Evolutionary conservation across 2,888 invertebrate genomes (phyloP), one percentile per base, ranked within the genome.

Genomic region (Troglohyphantes excavatus): DNA sequence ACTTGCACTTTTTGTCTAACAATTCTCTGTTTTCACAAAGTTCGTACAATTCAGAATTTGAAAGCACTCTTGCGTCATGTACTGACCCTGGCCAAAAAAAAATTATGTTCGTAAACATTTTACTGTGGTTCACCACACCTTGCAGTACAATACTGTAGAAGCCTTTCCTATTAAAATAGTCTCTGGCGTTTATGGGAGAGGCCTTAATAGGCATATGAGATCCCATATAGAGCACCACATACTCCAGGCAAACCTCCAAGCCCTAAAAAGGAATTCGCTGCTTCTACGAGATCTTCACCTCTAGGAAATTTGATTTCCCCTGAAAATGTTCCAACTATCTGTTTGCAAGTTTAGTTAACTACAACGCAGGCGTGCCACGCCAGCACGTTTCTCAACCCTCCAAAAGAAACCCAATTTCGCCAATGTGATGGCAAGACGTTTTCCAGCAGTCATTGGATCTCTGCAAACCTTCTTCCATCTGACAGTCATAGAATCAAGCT

Each of bases 151-250:
- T 7, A 21, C 61, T 61, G 39, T 23, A 39, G 21, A 13, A 33
- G 13, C 21, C 11, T 19, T 72, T 83, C 9, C 61, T 17, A 17
- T 29, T 33, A 27, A 17, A 83, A 53, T 61, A 82, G 9, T 70
- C 59, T n/a, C 29, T 59, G 7, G 21, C 19, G 39, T 33, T 33
- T 9, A n/a, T 17, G 17, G 13, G 3, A 17, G 83, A 70, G 39
- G 83, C 83, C 33, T 61, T 83, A 17, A 83, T 83, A 17, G 59
- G 72, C n/a, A 83, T 83, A 23, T 83, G 72, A n/a, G 39, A n/a
- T 27, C 13, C 83, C 83, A 83, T 83, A 70, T 59, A 83, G 13
- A 21, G 72, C 72, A 13, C 83, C 83, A 59, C 27, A 61, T 23
- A 23, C 19, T 19, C 61, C 72, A 33, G 83, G 82, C 11, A 82